These are phyloP conservation scores for Vultur gryphus DNA, from an alignment of 2,797 vertebrate species.

Conservation along the genomic window DNA sequence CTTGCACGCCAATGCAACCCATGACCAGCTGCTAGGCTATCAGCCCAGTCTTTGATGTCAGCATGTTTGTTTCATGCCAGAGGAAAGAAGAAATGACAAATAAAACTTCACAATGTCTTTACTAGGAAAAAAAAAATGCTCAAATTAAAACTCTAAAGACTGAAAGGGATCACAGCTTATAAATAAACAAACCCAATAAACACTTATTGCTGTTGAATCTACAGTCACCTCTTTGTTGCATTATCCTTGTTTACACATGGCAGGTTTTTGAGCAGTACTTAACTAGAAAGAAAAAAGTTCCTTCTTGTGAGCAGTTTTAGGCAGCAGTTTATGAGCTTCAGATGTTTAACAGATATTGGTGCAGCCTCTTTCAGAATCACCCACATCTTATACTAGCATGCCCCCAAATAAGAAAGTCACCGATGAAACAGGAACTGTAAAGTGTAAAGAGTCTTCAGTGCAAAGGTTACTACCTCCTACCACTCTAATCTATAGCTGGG, in stretches of 20 bases:
- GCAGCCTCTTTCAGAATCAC: neutral
- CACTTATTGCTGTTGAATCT: neutral
- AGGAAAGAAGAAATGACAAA: neutral
- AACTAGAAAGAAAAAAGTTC: neutral
- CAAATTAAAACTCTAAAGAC: neutral
- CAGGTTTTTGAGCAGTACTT: neutral
- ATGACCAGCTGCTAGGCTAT: neutral
- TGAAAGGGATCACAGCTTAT: neutral
- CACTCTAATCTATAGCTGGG: neutral
- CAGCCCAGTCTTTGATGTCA: neutral
- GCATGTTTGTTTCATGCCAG: neutral
- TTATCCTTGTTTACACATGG: neutral
- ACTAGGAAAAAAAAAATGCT: neutral
- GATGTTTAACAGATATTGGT: neutral
- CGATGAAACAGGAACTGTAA: neutral
- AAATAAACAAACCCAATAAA: neutral
- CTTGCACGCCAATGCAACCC: neutral
- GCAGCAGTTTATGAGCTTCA: neutral
- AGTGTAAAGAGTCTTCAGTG: neutral
- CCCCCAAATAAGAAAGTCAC: neutral
- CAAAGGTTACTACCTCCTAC: slow-evolving; percentile 28
- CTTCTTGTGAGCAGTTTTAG: neutral
- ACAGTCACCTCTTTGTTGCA: neutral
- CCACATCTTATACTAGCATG: neutral
- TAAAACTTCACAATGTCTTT: neutral